These are phyloP conservation scores for Suricata suricatta DNA, from an alignment of 2,113 vertebrate genomes.

Conservation along the genomic window DNA sequence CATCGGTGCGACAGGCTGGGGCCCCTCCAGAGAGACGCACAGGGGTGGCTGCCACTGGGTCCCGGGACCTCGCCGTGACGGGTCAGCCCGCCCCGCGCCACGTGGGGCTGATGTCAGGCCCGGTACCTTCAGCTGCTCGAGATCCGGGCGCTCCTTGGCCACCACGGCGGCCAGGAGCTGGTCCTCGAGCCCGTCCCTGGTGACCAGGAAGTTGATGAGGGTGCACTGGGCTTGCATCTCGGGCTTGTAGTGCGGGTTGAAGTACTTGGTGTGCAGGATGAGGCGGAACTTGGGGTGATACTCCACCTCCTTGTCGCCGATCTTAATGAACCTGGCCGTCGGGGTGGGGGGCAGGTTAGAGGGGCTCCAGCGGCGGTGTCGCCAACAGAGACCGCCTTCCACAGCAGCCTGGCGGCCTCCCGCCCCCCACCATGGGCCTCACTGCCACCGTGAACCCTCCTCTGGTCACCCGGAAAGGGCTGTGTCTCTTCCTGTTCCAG, in stretches of 20 bases:
- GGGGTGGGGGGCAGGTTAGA: background rate
- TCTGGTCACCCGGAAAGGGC: background rate
- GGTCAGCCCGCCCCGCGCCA: fast-evolving
- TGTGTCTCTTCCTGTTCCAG: fast-evolving
- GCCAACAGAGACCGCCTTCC: background rate
- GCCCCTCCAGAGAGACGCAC: background rate
- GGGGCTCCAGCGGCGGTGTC: fast-evolving
- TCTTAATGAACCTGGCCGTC: slow-evolving; percentile 83
- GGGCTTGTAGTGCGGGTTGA: slow-evolving; percentile 88
- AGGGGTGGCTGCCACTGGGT: background rate
- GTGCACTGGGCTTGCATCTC: slow-evolving; percentile 90
- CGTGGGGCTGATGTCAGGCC: fast-evolving
- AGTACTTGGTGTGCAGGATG: slow-evolving; percentile 87
- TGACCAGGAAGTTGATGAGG: slow-evolving; percentile 88
- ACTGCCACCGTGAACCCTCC: fast-evolving
- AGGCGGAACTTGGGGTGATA: slow-evolving; percentile 84
- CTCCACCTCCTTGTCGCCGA: slow-evolving; percentile 87
- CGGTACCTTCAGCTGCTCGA: slow-evolving; percentile 85
- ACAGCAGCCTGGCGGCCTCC: fast-evolving
- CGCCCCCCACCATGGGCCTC: fast-evolving
- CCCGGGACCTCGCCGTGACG: fast-evolving
- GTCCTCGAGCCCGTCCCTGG: slow-evolving; percentile 87
- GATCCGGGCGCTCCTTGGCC: slow-evolving; percentile 85
- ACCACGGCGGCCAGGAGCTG: slow-evolving; percentile 87
- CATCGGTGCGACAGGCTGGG: fast-evolving